Base-by-base conservation (phyloP, 2,888 invertebrate species). In the Diarsia mendica region DNA sequence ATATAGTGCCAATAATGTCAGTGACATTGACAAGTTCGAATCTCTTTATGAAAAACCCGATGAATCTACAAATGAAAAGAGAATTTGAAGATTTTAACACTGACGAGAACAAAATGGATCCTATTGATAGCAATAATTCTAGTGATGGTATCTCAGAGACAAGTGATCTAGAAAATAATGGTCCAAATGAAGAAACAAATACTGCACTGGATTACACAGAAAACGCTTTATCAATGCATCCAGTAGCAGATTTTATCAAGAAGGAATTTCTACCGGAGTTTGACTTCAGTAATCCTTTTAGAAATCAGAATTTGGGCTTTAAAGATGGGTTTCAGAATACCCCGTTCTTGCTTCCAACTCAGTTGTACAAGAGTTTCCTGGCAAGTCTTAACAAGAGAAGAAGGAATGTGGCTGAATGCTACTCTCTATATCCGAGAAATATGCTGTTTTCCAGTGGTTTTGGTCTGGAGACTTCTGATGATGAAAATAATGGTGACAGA, bases 321-420 rank as follows among this genome's bases (percentile, higher is more conserved):
- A 96, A 96, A 80, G 94, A 96, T 90, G 92, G 94, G 0, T 94
- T 95, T 71, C 94, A 94, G 72, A 94, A 91, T 77, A 79, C 97
- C 0, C 97, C 97, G 23, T 98, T 98, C 88, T 93, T 98, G 70
- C 95, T 98, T 81, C 98, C 98, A 15, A 97, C 98, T 74, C 98
- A 98, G 90, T 96, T 98, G 87, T 98, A 98, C 91, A 98, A 98
- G 93, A 98, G 97, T 89, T 97, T 98, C 81, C 94, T 98, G 90
- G 98, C 98, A 18, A 98, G 97, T 91, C 93, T 96, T 80, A 95
- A 95, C 0, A 96, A 96, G 84, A 94, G 96, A 75, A 93, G 96
- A 77, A 88, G 96, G 44, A 95, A 95, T 88, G 91, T 96, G 46
- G 92, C 95, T 1, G 96, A 96, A 64, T 96, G 96, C 80, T 96